A percentile compares a stretch with the other conserved stretches of the same genome.
Evolutionary conservation across 2,888 invertebrate genomes (phyloP).

Genomic region (Ophion obscuratus): DNA sequence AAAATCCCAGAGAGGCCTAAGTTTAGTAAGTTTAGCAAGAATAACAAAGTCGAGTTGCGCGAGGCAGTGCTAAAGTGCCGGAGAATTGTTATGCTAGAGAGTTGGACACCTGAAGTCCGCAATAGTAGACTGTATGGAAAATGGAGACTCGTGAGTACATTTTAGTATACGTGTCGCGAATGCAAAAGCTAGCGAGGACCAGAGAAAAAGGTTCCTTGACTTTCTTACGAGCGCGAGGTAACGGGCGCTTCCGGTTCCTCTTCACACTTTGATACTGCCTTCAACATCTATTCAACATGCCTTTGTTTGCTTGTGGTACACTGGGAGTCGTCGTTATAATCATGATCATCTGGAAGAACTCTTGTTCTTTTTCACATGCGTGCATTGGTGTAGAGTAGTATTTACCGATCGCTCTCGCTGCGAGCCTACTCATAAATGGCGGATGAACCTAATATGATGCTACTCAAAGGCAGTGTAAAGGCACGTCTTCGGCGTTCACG

Average conservation of each 20-base stretch:
- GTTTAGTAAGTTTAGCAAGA: neutral
- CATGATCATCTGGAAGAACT: slow-evolving; percentile 18
- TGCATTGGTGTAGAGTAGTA: slow-evolving; percentile 8
- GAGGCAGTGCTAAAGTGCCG: slow-evolving; percentile 8
- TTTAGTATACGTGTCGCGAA: slow-evolving; percentile 15
- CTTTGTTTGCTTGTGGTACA: slow-evolving; percentile 14
- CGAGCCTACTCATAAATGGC: slow-evolving; percentile 22
- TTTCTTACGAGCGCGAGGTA: slow-evolving; percentile 59
- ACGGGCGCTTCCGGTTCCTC: slow-evolving; percentile 62
- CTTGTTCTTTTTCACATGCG: slow-evolving; percentile 13
- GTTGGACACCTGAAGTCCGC: slow-evolving; percentile 6
- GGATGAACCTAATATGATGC: slow-evolving; percentile 23
- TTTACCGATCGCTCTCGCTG: slow-evolving; percentile 18
- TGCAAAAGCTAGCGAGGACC: neutral
- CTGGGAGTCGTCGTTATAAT: slow-evolving; percentile 2
- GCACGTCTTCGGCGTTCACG: slow-evolving; percentile 1
- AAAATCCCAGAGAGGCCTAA: no score
- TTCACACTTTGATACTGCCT: slow-evolving; percentile 28
- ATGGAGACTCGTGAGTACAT: slow-evolving; percentile 31
- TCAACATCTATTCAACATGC: neutral
- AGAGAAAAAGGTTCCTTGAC: slow-evolving; percentile 58
- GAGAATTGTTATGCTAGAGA: slow-evolving; percentile 2
- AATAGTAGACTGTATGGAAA: slow-evolving; percentile 40
- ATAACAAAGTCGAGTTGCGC: slow-evolving; percentile 26
- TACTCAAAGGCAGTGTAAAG: slow-evolving; percentile 22